Conservation (phyloP, 2,113 vertebrate species). For the Ellobius talpinus region DNA sequence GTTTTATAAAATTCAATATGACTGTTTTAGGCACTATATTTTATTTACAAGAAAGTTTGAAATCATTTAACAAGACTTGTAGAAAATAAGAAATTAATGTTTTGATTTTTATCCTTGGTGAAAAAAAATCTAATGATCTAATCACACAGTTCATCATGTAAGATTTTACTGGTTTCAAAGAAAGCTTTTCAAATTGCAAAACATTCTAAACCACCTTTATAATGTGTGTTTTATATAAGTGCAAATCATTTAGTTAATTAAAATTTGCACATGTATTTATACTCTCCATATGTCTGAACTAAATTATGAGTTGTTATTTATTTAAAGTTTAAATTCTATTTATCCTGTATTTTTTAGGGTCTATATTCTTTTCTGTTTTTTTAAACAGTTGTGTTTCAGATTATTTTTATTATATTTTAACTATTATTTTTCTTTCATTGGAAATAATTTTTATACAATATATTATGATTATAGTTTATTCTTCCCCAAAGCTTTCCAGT, state of each 20-base stretch:
- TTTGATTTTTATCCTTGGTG: too few species aligned
- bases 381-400: not conserved
- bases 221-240: not conserved
- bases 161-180: not conserved
- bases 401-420: not conserved
- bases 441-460: not conserved
- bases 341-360: not conserved
- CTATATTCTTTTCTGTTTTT: not conserved
- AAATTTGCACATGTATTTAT: not conserved
- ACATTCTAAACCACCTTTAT: not conserved
- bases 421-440: not conserved
- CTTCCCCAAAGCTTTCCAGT: accelerated
- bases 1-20: too few species aligned
- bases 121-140: not conserved
- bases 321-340: not conserved
- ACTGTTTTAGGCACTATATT: not conserved
- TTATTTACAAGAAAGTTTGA: not conserved
- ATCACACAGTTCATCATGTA: not conserved
- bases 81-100: not conserved
- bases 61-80: not conserved
- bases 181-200: not conserved
- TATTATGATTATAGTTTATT: not conserved
- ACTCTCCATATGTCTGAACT: not conserved
- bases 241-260: not conserved
- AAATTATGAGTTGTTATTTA: not conserved